phyloP scores from a whole-genome alignment of 2,797 vertebrate species.

The Cyprinodon diabolis region DNA sequence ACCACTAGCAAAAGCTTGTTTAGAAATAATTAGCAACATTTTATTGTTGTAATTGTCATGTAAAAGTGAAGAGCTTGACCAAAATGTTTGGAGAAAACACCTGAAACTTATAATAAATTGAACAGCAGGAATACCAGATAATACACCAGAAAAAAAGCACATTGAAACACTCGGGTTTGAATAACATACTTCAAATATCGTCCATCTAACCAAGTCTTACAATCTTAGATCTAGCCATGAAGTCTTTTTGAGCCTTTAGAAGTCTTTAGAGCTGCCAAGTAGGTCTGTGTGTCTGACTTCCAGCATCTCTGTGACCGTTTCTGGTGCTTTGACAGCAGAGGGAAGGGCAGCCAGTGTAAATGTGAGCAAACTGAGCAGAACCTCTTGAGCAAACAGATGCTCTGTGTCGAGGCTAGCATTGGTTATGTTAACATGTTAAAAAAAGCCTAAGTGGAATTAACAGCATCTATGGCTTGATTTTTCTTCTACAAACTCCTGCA shows the following conservation, averaged over 20 bases:
- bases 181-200: too few relatives aligned
- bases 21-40: not conserved
- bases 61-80: not conserved
- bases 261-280: conserved; percentile 51
- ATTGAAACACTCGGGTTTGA: too few relatives aligned
- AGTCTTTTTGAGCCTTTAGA: too few relatives aligned
- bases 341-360: conserved; percentile 34
- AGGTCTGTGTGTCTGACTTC: conserved; percentile 44
- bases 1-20: not conserved
- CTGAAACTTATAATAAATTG: too few relatives aligned
- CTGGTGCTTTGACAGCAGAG: conserved; percentile 40
- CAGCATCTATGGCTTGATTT: not conserved
- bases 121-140: too few relatives aligned
- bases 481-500: not conserved
- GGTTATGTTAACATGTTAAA: conserved; percentile 13
- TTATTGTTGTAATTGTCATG: not conserved
- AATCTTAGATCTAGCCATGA: too few relatives aligned
- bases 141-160: too few relatives aligned
- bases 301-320: conserved; percentile 57
- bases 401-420: not conserved
- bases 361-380: conserved; percentile 37
- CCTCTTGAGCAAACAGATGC: conserved; percentile 39
- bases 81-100: not conserved
- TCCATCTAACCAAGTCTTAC: too few relatives aligned
- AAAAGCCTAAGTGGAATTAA: conserved; percentile 11